These are phyloP conservation scores for Irena cyanogastra DNA, from an alignment of 2,113 vertebrate genomes.

Conservation along the genomic window DNA sequence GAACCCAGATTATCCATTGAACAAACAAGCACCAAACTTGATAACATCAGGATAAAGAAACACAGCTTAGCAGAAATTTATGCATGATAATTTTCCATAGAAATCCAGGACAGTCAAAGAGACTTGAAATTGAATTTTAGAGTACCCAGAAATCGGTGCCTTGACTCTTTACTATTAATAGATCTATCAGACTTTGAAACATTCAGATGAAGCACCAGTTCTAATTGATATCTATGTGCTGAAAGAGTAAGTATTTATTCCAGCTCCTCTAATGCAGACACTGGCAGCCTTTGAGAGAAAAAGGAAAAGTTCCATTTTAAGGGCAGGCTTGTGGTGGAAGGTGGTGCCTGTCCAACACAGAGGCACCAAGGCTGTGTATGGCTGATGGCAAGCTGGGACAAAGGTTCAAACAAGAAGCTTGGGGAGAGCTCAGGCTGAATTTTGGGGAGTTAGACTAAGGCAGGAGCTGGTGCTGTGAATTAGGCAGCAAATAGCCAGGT, in stretches of 20 bases:
- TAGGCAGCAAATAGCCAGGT: neutral
- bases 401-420: neutral
- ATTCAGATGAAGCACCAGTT: neutral
- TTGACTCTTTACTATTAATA: neutral
- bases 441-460: neutral
- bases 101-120: neutral
- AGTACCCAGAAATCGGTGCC: neutral
- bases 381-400: neutral
- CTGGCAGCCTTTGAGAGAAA: neutral
- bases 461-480: neutral
- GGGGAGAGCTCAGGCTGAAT: neutral
- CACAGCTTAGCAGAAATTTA: neutral
- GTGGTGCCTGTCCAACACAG: accelerated
- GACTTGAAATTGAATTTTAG: neutral
- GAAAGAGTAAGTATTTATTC: neutral
- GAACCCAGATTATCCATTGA: neutral
- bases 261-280: neutral
- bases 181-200: neutral
- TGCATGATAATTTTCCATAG: neutral
- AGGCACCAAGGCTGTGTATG: neutral
- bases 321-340: neutral
- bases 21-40: neutral
- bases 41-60: neutral
- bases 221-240: neutral
- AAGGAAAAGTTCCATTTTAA: neutral